Percentiles rank a stretch among this genome's conserved stretches.
Conservation (phyloP, 2,113 vertebrate species). For the Hymenochirus boettgeri region DNA sequence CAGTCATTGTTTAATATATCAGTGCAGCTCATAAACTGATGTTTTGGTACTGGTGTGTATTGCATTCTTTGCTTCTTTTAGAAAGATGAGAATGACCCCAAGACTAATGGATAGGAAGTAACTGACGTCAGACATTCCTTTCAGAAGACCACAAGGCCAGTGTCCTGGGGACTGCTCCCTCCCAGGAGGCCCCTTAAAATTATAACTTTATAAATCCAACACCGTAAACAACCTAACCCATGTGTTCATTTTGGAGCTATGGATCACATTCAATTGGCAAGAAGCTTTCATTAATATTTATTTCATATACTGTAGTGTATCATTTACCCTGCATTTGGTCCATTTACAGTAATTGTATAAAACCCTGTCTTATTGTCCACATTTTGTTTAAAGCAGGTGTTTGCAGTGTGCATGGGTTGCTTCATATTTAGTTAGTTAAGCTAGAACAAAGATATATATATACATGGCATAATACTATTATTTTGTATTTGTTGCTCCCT, state of each 20-base stretch:
- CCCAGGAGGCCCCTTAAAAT: slow-evolving; percentile 18
- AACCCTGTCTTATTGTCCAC: no score
- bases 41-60: slow-evolving; percentile 9
- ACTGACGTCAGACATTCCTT: slow-evolving; percentile 58
- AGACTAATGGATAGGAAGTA: slow-evolving; percentile 46
- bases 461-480: no score
- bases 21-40: background rate
- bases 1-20: background rate
- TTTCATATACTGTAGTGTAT: no score
- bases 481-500: no score
- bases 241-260: slow-evolving; percentile 5
- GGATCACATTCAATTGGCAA: background rate
- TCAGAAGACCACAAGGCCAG: slow-evolving; percentile 49
- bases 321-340: no score
- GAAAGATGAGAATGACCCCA: slow-evolving; percentile 33
- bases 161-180: slow-evolving; percentile 17
- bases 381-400: no score
- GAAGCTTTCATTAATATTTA: background rate
- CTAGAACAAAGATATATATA: no score
- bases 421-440: no score
- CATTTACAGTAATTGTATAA: no score
- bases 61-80: background rate
- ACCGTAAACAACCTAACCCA: slow-evolving; percentile 7
- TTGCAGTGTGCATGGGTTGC: no score
- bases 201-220: slow-evolving; percentile 27